These are phyloP conservation scores for Setophaga kirtlandii DNA, from an alignment of 2,113 vertebrate species.

Conservation along the genomic window DNA sequence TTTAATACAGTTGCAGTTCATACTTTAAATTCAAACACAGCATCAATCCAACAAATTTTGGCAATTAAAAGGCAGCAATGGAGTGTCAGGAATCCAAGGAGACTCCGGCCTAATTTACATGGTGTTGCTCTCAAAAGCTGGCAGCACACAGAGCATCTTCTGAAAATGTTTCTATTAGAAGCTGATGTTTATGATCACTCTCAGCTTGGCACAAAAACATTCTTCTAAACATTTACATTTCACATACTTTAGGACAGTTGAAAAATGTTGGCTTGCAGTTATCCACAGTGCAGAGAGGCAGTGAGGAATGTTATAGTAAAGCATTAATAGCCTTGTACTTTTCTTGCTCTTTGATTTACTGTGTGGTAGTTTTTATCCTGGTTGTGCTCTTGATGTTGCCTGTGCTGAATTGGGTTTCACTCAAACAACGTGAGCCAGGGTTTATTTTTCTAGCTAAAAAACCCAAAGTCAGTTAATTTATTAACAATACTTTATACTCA, in stretches of 20 bases:
- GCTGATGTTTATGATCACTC: conserved; percentile 62
- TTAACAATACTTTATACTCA: not conserved
- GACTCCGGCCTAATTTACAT: conserved; percentile 43
- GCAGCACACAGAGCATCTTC: conserved; percentile 33
- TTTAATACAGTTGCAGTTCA: conserved; percentile 32
- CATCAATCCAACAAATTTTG: conserved; percentile 21
- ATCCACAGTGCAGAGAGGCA: not conserved
- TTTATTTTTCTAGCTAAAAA: conserved; percentile 53
- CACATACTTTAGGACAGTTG: conserved; percentile 58
- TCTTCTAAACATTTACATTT: conserved; percentile 72
- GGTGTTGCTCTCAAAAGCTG: conserved; percentile 51
- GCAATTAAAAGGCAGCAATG: conserved; percentile 19
- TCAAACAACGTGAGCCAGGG: not conserved
- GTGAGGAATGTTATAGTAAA: conserved; percentile 43
- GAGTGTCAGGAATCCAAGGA: conserved; percentile 17
- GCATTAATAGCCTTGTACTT: not conserved
- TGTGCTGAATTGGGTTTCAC: not conserved
- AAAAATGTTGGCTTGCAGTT: conserved; percentile 56
- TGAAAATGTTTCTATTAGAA: conserved; percentile 51
- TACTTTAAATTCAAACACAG: conserved; percentile 30
- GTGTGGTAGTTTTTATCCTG: conserved; percentile 19
- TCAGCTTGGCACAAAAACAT: conserved; percentile 66
- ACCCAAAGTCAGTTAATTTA: conserved; percentile 34
- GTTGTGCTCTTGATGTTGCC: not conserved
- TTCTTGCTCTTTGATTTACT: conserved; percentile 56